Base-by-base conservation (phyloP, 1,140 invertebrate genomes). In the Drosophila subpulchrella region DNA sequence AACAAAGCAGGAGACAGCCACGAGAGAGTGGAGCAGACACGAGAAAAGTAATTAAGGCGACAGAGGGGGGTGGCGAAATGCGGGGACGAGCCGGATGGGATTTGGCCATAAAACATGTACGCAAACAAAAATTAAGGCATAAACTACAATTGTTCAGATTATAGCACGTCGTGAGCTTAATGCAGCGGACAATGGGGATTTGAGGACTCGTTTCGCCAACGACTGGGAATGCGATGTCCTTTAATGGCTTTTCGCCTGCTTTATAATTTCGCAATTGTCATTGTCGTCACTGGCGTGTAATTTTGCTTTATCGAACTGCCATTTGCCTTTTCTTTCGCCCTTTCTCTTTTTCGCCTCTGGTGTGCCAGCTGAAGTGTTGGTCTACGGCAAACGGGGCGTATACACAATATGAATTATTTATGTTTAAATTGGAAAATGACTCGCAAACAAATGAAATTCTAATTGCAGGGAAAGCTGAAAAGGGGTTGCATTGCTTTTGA, bases 331-430 rank as follows among this genome's bases (percentile, higher is more conserved):
- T 27, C 32, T 6, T 44, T 11, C 32, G 32, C 32, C 8, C 44
- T 32, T 2, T 34, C 42, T 46, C 36, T 8, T 5, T 36, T 27
- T n/a, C 39, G 56, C 6, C 34, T 47, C 6, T 11, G 17, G 2
- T 56, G 34, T 30, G 60, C 12, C 53, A 38, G 36, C 24, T 36
- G 30, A 50, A 59, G 73, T 62, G 39, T 70, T 67, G 60, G 42
- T 32, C 44, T 34, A 17, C 34, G 47, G 75, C 47, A 41, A 88
- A 76, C 59, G 80, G 63, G 83, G 61, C 83, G 82, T 86, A 88
- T 86, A 48, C 67, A 61, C 62, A 88, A 83, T 83, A 74, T 89
- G 76, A 88, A 88, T 88, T 80, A 83, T 89, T 88, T 53, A 89
- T 74, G 59, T 27, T 7, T 61, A 79, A 88, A 83, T 89, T 73